phyloP scores from a whole-genome alignment of 1,140 invertebrate species.

The Ridgeia piscesae region DNA sequence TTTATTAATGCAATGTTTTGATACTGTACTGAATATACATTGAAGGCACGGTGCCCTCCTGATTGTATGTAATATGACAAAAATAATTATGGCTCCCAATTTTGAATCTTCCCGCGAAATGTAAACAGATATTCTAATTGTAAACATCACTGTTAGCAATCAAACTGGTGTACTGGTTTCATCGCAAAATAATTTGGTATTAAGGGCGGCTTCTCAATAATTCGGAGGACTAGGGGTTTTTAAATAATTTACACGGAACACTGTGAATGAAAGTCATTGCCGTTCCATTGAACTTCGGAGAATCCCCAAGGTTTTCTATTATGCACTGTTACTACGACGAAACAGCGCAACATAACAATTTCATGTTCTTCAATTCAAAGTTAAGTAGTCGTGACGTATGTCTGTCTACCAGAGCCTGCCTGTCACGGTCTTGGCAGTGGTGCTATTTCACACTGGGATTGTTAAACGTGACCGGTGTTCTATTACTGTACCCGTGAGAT shows the following conservation, averaged over 20 bases:
- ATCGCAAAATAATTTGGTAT: no score
- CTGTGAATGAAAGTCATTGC: background rate
- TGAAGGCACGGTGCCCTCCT: no score
- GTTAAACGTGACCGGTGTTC: background rate
- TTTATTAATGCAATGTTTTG: no score
- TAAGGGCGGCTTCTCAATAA: no score
- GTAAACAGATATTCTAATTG: no score
- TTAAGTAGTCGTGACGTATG: background rate
- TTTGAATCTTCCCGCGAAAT: no score
- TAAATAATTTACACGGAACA: background rate
- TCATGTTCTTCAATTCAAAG: background rate
- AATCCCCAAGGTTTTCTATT: background rate
- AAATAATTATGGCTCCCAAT: no score
- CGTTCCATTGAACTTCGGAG: background rate
- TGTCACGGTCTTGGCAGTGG: background rate
- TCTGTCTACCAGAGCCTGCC: background rate
- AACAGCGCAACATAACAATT: background rate
- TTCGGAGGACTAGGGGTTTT: background rate
- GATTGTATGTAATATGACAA: no score
- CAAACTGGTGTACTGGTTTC: no score
- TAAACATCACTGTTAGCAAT: no score
- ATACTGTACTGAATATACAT: no score
- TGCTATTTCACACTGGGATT: background rate
- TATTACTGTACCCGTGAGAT: background rate
- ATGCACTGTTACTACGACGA: background rate